These are phyloP conservation scores for Drosophila mimica DNA, from an alignment of 2,888 invertebrate species.

Conservation along the genomic window DNA sequence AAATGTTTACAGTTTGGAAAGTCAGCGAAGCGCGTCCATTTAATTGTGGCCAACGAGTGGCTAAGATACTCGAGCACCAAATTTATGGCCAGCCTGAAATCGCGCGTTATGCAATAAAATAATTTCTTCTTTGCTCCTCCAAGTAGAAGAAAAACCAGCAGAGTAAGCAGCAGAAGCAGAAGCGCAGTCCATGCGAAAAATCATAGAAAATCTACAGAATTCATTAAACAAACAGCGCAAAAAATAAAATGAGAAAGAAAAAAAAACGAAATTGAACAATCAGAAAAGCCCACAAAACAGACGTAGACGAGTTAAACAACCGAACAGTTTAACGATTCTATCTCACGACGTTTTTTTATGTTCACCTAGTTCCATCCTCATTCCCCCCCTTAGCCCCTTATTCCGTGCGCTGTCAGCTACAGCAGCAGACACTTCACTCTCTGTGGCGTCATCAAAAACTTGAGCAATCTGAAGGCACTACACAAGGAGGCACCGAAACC, in stretches of 20 bases:
- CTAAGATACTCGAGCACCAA: slow-evolving; percentile 71
- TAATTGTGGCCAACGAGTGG: slow-evolving; percentile 71
- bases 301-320: slow-evolving; percentile 32
- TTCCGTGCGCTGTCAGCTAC: not conserved
- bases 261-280: slow-evolving; percentile 24
- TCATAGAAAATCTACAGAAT: slow-evolving; percentile 61
- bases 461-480: slow-evolving; percentile 39
- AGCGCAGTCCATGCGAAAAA: slow-evolving; percentile 35
- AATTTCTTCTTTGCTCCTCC: slow-evolving; percentile 53
- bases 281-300: slow-evolving; percentile 13
- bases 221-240: slow-evolving; percentile 56
- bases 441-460: slow-evolving; percentile 56
- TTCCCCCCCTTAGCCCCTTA: not conserved
- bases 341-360: slow-evolving; percentile 66
- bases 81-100: slow-evolving; percentile 73
- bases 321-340: slow-evolving; percentile 63
- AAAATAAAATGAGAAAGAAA: slow-evolving; percentile 14
- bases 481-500: slow-evolving; percentile 13
- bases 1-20: slow-evolving; percentile 76
- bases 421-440: slow-evolving; percentile 26
- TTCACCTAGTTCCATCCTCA: slow-evolving; percentile 14
- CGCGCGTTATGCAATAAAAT: slow-evolving; percentile 81
- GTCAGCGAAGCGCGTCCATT: slow-evolving; percentile 73
- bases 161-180: slow-evolving; percentile 9
- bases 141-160: slow-evolving; percentile 16